Evolutionary conservation across 2,797 vertebrate species (phyloP).

Genomic region (Enteromius treurensis): DNA sequence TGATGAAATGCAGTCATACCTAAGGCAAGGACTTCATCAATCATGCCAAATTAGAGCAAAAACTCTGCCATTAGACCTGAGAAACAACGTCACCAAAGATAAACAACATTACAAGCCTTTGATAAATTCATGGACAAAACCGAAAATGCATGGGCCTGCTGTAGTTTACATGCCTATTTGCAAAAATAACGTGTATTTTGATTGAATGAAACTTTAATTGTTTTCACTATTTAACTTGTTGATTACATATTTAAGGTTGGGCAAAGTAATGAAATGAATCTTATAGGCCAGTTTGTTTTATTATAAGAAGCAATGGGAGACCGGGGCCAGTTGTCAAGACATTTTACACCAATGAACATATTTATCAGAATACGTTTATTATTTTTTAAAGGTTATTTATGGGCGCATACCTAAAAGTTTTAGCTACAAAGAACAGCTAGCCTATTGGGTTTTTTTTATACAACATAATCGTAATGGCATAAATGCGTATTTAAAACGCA

Average conservation of each 20-base stretch:
- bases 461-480: not conserved
- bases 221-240: slow-evolving; percentile 1
- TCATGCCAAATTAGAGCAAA: slow-evolving; percentile 92
- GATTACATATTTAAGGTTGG: slow-evolving; percentile 8
- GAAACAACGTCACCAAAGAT: slow-evolving; percentile 78
- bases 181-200: not conserved
- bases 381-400: slow-evolving; percentile 1
- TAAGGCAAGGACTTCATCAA: slow-evolving; percentile 91
- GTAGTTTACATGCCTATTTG: not conserved
- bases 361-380: slow-evolving; percentile 5
- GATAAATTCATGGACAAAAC: slow-evolving; percentile 36
- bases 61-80: slow-evolving; percentile 74
- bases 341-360: not conserved
- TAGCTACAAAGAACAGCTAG: not conserved
- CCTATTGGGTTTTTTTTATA: not conserved
- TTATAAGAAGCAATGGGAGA: not conserved
- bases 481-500: not conserved
- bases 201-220: slow-evolving; percentile 4
- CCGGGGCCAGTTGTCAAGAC: not conserved
- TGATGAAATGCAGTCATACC: slow-evolving; percentile 92
- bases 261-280: slow-evolving; percentile 9
- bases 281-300: not conserved
- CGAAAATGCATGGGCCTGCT: not conserved
- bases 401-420: not conserved
- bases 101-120: slow-evolving; percentile 73